Evolutionary conservation across 2,888 invertebrate species (phyloP), one percentile per base, ranked within the genome.

Genomic region (Antheraea yamamai): DNA sequence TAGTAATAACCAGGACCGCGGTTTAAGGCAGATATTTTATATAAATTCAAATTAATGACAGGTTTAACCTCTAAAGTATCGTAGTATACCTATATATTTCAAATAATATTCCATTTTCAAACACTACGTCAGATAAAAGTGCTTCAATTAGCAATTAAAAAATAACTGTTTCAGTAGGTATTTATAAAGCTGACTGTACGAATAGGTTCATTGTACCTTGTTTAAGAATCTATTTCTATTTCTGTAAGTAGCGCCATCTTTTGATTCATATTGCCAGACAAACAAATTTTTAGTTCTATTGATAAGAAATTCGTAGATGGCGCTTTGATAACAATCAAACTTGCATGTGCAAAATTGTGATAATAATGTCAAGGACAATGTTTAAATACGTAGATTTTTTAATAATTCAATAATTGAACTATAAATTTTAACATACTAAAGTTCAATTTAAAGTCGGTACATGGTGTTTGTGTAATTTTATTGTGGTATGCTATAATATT

Each of bases 301-400:
- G 75, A 76, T 76, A 73, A 58, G 64, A 66, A 39, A 74, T 78
- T 73, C 78, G 79, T 84, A 88, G 88, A 81, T 84, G 86, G 85
- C 88, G 86, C 83, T 76, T 18, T 64, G 76, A 68, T 72, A 72
- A 52, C 78, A 76, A 61, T 81, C 81, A 78, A 78, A 85, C 80
- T 83, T 85, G 85, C 88, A 89, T 90, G 90, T 91, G 91, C 90
- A 86, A 91, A 86, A 89, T 89, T 86, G 85, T 88, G 88, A 89
- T 90, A 90, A 87, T 91, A 90, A 93, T 93, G 94, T 92, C 94
- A 94, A 94, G 94, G 94, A 91, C 92, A 92, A 85, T 88, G 89
- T 86, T 89, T 87, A 84, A 81, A 80, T 80, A 76, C 76, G 76
- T 78, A 76, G 68, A 76, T 79, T 75, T 74, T 73, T 76, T 74